Evolutionary conservation across 2,888 invertebrate species (phyloP), one percentile per base, ranked within the genome.

Genomic region (Himalopsyche kuldschensis): DNA sequence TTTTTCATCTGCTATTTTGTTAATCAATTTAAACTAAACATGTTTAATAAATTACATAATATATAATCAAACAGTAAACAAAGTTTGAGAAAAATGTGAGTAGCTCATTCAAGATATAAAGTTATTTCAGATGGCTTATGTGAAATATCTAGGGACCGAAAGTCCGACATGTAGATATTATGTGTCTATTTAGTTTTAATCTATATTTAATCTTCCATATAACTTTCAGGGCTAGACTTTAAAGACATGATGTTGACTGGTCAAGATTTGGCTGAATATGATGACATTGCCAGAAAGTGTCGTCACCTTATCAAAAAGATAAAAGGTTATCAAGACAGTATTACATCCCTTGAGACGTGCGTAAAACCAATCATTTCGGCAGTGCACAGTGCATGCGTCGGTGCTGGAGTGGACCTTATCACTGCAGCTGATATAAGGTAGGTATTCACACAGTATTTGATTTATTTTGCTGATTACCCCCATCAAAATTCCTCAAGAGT

Each of bases 281-380:
- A 95, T 0, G 98, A 98, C 89, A 90, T 95, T 0, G 96, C 96
- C 0, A 92, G 98, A 32, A 96, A 95, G 89, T 95, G 95, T 0
- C 93, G 95, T 86, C 88, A 93, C 31, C 87, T 97, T 15, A 91
- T 93, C 17, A 91, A 92, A 47, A 89, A 91, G 27, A 95, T 98
- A 76, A 92, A 91, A 87, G 86, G 89, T 0, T 96, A 94, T 87
- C 97, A 99, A 92, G 93, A 96, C 35, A 94, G 95, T 20, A 95
- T 98, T 82, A 93, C 94, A 5, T 92, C 96, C 0, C 88, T 99
- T 75, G 98, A 99, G 90, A 93, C 94, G 89, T 99, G 99, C 88
- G 91, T 93, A 3, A 99, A 99, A 89, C 99, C 99, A 0, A 96
- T 99, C 0, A 94, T 99, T 81, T 94, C 94, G 6, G 97, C 98